Base-by-base conservation (phyloP, 1,140 invertebrate genomes). In the Venustaconcha ellipsiformis region DNA sequence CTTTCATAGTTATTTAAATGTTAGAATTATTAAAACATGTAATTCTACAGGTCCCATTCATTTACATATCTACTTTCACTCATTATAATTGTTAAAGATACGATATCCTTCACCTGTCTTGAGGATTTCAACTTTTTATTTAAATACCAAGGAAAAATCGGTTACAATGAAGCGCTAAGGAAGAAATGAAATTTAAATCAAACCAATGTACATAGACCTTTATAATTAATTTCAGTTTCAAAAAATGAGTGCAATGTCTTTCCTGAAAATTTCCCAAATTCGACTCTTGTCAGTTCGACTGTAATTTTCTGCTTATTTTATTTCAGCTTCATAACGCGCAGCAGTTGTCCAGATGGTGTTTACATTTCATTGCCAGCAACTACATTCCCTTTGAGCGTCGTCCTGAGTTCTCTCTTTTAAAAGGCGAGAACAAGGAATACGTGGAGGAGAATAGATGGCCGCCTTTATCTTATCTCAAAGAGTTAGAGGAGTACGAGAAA, bases 341-440 rank as follows among this genome's bases (percentile, higher is more conserved):
- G 1, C 86, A 88, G 67, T 70, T 88, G 48, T 68, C 77, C 17
- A 75, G 76, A 6, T 88, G 84, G 84, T 88, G 87, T 77, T 76
- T 88, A 37, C 84, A 86, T 67, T 88, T 88, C 69, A 88, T 88
- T 30, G 79, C 85, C 1, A 80, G 83, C 12, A 88, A 88, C 74
- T 88, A 86, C 74, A 69, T 82, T 6, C 78, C 85, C 2, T 88
- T 88, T 69, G 78, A 83, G 62, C 76, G 81, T 2, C 57, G 87
- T 30, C 18, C 66, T 55, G 87, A 88, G 64, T 88, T 86, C 60
- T 18, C 68, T 13, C n/a, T 73, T 23, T 66, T 88, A 30, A 79
- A 78, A 20, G 78, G 75, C 23, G 76, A 82, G 6, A 85, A 88
- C 75, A 71, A 80, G 71, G 70, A 80, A 6, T 71, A 85, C 66